These are phyloP conservation scores for Oxytorus armatus DNA, from an alignment of 2,888 invertebrate species.

Conservation along the genomic window DNA sequence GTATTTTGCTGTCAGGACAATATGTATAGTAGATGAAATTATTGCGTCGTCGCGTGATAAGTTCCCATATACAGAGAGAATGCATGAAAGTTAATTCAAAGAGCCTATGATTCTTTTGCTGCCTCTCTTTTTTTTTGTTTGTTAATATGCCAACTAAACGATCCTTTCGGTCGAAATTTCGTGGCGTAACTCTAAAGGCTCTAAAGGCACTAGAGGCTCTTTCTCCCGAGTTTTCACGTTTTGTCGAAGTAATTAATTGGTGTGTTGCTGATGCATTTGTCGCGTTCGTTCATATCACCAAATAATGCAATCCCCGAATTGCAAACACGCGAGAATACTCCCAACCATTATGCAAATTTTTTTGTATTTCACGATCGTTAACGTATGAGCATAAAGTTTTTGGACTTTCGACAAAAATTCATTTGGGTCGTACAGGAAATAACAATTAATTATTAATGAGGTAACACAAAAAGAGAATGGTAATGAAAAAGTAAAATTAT, in stretches of 20 bases:
- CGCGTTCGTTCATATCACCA: conserved; percentile 23
- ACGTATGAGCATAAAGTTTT: neutral
- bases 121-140: conserved; percentile 1
- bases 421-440: neutral
- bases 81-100: conserved; percentile 8
- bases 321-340: conserved; percentile 27
- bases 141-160: conserved; percentile 42
- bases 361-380: neutral
- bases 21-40: conserved; percentile 5
- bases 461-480: too few species aligned
- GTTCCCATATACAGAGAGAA: conserved; percentile 1
- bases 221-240: neutral
- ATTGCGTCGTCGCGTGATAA: conserved; percentile 14
- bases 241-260: conserved; percentile 16
- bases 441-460: conserved; percentile 1
- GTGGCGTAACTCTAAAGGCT: conserved; percentile 16
- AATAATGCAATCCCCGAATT: conserved; percentile 34
- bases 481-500: too few species aligned
- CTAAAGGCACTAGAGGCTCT: too few species aligned
- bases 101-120: conserved; percentile 5
- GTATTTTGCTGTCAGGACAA: conserved; percentile 37
- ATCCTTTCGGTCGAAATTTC: conserved; percentile 24
- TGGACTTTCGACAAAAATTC: conserved; percentile 16
- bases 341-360: conserved; percentile 48
- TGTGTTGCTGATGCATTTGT: conserved; percentile 5